A percentile compares a stretch with the other conserved stretches of the same genome.
Evolutionary conservation across 2,797 vertebrate species (phyloP).

Genomic region (Hybognathus amarus): DNA sequence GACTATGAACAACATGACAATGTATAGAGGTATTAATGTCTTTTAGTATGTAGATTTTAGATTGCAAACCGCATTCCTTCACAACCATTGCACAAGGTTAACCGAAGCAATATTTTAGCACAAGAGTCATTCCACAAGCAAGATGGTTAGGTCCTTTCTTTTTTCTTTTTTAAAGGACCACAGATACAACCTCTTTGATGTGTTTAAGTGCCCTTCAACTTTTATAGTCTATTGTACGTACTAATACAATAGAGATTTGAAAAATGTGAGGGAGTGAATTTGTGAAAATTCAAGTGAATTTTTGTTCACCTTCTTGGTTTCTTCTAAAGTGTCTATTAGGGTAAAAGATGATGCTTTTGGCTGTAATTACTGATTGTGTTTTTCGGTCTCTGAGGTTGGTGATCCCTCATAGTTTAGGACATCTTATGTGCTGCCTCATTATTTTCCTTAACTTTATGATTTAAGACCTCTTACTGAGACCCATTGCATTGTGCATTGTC

Average conservation of each 20-base stretch:
- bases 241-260: background rate
- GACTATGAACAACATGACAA: background rate
- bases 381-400: background rate
- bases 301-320: background rate
- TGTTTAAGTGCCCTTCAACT: slow-evolving; percentile 31
- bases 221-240: slow-evolving; percentile 7
- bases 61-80: background rate
- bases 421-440: background rate
- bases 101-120: background rate
- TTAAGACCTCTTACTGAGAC: background rate
- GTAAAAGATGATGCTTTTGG: background rate
- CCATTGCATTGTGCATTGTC: background rate
- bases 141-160: background rate
- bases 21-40: background rate
- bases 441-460: background rate
- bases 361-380: background rate
- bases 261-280: background rate
- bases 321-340: background rate
- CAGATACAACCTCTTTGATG: background rate
- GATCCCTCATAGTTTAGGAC: background rate
- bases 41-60: too few species aligned
- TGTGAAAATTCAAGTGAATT: background rate
- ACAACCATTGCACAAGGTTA: background rate
- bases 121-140: background rate
- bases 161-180: background rate